Conservation (phyloP, 2,888 invertebrate species). For the Cancer borealis region DNA sequence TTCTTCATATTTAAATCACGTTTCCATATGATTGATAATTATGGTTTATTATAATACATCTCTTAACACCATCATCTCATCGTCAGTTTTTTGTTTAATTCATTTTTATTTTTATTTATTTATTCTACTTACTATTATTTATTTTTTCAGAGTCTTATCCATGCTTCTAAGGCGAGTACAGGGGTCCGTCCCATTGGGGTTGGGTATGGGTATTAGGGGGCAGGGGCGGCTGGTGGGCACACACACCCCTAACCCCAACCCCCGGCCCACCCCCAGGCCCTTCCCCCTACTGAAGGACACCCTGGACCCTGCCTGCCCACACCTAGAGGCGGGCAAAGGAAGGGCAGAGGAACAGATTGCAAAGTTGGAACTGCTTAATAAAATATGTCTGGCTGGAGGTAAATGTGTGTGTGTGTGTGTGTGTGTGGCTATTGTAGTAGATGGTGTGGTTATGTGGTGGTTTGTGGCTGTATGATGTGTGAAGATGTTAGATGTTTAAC, state of each 20-base stretch:
- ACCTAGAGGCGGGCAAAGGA: slow-evolving; percentile 54
- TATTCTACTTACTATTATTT: too few species aligned
- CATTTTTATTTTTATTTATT: too few species aligned
- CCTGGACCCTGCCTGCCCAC: slow-evolving; percentile 63
- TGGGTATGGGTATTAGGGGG: neutral
- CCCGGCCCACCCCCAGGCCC: slow-evolving; percentile 36
- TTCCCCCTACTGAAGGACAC: slow-evolving; percentile 74
- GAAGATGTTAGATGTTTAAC: neutral
- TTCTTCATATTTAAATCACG: too few species aligned
- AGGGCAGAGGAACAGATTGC: slow-evolving; percentile 65
- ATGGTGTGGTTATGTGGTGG: neutral
- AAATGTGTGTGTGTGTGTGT: neutral
- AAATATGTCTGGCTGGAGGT: slow-evolving; percentile 73
- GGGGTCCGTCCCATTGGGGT: neutral
- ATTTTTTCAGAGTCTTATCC: neutral
- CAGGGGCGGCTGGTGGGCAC: neutral
- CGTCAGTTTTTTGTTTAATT: too few species aligned
- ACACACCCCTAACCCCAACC: neutral
- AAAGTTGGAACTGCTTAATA: slow-evolving; percentile 58
- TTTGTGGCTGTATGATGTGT: neutral
- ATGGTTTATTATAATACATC: too few species aligned
- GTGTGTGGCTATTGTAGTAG: neutral
- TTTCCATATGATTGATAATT: too few species aligned
- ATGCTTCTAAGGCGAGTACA: slow-evolving; percentile 53
- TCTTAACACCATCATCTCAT: too few species aligned